Conservation (phyloP, 2,888 invertebrate species). For the Norana najaformis region DNA sequence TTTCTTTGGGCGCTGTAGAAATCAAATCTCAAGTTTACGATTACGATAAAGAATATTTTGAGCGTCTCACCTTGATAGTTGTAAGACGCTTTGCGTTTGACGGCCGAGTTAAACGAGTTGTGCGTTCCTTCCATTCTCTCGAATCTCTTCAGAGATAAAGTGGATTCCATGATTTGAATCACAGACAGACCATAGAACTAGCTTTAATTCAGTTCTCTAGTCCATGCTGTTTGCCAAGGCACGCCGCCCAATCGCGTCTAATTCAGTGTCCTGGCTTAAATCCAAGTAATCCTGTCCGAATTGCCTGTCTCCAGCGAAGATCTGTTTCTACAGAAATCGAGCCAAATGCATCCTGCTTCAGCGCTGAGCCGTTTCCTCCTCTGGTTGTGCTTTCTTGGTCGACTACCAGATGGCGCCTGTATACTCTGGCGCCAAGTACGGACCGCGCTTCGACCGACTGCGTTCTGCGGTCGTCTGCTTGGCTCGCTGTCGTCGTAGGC, state of each 20-base stretch:
- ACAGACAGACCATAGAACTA: neutral
- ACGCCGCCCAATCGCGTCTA: neutral
- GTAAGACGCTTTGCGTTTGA: slow-evolving; percentile 36
- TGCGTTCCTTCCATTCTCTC: slow-evolving; percentile 20
- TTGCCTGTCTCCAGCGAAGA: no score
- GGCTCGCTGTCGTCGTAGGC: neutral
- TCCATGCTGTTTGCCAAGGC: neutral
- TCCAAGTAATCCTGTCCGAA: neutral
- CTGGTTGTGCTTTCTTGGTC: neutral
- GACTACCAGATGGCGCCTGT: neutral
- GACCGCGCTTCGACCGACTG: neutral
- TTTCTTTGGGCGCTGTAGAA: no score
- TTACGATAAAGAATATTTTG: neutral
- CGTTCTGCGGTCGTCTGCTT: neutral
- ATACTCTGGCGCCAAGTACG: neutral
- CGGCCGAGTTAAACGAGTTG: slow-evolving; percentile 35
- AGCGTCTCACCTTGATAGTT: slow-evolving; percentile 32
- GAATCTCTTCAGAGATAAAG: slow-evolving; percentile 18
- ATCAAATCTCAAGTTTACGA: no score
- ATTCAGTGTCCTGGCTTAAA: neutral
- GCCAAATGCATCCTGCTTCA: neutral
- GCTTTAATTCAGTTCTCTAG: neutral
- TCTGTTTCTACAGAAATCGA: neutral
- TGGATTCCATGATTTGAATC: neutral
- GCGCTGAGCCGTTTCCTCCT: neutral